phyloP scores from a whole-genome alignment of 1,140 invertebrate genomes.

The Nasonia longicornis region DNA sequence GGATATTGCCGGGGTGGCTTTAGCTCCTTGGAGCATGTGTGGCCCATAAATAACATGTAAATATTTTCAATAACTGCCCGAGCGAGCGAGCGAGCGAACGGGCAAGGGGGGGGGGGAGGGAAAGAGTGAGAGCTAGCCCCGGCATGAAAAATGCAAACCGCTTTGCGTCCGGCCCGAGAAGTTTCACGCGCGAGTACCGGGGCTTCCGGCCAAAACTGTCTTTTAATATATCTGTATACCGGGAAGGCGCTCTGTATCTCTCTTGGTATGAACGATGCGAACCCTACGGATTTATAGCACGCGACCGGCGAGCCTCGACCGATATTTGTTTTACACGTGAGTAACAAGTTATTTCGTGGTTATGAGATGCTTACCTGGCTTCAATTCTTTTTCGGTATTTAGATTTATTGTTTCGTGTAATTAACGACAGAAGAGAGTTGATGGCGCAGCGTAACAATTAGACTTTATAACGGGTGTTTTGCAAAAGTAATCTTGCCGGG shows the following conservation, averaged over 20 bases:
- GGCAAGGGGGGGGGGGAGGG: too few species aligned
- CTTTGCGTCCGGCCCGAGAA: conserved; percentile 56
- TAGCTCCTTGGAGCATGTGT: conserved; percentile 62
- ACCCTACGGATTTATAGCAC: conserved; percentile 31
- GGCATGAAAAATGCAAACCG: conserved; percentile 66
- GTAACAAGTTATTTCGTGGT: conserved; percentile 12
- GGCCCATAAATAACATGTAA: conserved; percentile 67
- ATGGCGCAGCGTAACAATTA: background rate
- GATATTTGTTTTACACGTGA: conserved; percentile 63
- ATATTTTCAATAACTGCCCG: conserved; percentile 65
- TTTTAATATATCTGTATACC: conserved; percentile 63
- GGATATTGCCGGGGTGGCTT: conserved; percentile 43
- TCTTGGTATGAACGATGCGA: conserved; percentile 10
- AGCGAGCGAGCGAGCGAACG: conserved; percentile 37
- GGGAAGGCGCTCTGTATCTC: background rate
- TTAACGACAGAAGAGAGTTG: background rate
- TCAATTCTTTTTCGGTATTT: background rate
- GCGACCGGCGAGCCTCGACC: conserved; percentile 55
- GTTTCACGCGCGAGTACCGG: conserved; percentile 45
- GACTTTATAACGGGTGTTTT: background rate
- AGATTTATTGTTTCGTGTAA: too few species aligned
- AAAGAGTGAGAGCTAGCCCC: conserved; percentile 30
- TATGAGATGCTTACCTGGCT: too few species aligned
- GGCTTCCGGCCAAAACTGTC: conserved; percentile 53
- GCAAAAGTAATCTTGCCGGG: background rate